Evolutionary conservation across 2,888 invertebrate genomes (phyloP).

Genomic region (Melipona bicolor): DNA sequence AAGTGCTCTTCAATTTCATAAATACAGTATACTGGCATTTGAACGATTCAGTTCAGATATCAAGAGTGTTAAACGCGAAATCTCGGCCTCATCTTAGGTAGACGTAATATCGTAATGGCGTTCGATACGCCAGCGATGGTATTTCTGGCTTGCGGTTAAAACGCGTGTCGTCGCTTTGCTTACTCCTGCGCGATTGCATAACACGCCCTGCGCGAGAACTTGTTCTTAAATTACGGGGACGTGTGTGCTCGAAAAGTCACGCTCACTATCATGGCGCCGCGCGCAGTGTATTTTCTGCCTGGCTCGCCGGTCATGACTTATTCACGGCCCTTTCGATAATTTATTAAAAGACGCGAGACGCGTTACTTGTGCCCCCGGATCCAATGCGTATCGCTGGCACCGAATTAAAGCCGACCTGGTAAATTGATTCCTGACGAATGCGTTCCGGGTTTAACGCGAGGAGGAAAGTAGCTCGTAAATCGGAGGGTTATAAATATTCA

Average conservation of each 20-base stretch:
- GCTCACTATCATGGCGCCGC: conserved; percentile 28
- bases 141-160: conserved; percentile 14
- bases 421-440: conserved; percentile 23
- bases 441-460: not conserved
- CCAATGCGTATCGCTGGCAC: conserved; percentile 5
- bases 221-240: conserved; percentile 48
- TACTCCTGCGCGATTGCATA: conserved; percentile 33
- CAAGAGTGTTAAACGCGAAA: not conserved
- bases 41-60: not conserved
- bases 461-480: conserved; percentile 7
- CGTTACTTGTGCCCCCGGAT: not conserved
- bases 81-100: not conserved
- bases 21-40: not conserved
- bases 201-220: conserved; percentile 35
- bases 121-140: not conserved
- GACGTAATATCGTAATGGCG: conserved; percentile 14
- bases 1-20: not conserved
- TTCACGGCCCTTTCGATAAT: conserved; percentile 9
- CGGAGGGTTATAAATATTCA: conserved; percentile 38
- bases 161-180: conserved; percentile 15
- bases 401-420: conserved; percentile 17
- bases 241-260: conserved; percentile 40
- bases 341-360: conserved; percentile 12
- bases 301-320: conserved; percentile 36
- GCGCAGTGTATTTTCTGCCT: conserved; percentile 5